Conservation (phyloP, 2,888 invertebrate species). For the Lithosia quadra region DNA sequence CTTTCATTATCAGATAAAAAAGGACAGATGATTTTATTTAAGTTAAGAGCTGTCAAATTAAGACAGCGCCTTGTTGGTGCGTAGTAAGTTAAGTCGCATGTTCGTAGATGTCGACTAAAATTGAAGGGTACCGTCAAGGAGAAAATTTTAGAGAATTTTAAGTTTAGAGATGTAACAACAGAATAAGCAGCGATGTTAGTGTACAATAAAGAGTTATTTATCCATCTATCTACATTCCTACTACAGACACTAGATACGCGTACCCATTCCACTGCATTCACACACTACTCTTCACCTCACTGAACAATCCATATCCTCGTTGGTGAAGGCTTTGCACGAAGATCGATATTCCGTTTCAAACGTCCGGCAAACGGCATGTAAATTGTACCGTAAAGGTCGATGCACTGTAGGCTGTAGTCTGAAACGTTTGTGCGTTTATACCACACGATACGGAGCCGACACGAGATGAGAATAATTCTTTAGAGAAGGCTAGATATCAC, state of each 20-base stretch:
- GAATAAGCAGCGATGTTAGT: too few species aligned
- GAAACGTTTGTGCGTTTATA: conserved; percentile 17
- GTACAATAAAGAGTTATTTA: too few species aligned
- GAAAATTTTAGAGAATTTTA: too few species aligned
- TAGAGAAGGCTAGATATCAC: background rate
- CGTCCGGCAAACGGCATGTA: conserved; percentile 30
- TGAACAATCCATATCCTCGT: background rate
- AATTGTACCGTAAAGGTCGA: conserved; percentile 43
- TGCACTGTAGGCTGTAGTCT: conserved; percentile 34
- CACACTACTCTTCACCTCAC: conserved; percentile 1
- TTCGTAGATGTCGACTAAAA: too few species aligned
- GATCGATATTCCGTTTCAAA: conserved; percentile 24
- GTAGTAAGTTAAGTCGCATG: too few species aligned
- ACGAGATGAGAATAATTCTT: background rate
- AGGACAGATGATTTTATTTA: too few species aligned
- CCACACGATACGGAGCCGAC: conserved; percentile 27
- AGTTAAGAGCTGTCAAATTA: too few species aligned
- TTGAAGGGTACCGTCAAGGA: too few species aligned
- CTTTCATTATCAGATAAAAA: too few species aligned
- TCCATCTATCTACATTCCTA: background rate
- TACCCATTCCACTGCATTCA: background rate
- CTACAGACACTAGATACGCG: background rate
- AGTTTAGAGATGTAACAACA: too few species aligned
- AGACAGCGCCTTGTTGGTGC: too few species aligned
- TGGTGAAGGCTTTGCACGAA: conserved; percentile 12